Evolutionary conservation across 2,888 invertebrate genomes (phyloP).

Genomic region (Acleris emargana): DNA sequence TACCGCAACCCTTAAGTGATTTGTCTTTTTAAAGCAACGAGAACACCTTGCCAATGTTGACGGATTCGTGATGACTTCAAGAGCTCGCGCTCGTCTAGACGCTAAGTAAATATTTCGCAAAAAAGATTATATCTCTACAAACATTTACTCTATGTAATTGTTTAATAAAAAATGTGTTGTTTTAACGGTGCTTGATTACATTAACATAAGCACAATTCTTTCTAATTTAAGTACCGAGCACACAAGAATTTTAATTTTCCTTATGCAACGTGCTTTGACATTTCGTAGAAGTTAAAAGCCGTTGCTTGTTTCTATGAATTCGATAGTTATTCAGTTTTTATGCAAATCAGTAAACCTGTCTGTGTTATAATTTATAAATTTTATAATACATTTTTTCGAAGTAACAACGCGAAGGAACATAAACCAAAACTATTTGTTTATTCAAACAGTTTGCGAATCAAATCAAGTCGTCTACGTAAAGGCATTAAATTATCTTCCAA

Average conservation of each 20-base stretch:
- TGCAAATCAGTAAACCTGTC: slow-evolving; percentile 19
- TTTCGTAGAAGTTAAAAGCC: slow-evolving; percentile 16
- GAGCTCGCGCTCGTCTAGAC: slow-evolving; percentile 17
- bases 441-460: neutral
- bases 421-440: slow-evolving; percentile 6
- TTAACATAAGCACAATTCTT: neutral
- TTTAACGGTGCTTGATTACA: slow-evolving; percentile 6
- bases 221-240: neutral
- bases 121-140: slow-evolving; percentile 20
- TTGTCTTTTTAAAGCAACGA: slow-evolving; percentile 1
- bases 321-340: slow-evolving; percentile 22
- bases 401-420: neutral
- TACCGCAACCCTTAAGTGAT: too few relatives aligned
- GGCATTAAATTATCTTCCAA: too few relatives aligned
- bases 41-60: slow-evolving; percentile 10
- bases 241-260: neutral
- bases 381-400: slow-evolving; percentile 15
- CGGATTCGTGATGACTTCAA: slow-evolving; percentile 2
- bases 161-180: slow-evolving; percentile 20
- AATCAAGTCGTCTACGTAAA: too few relatives aligned
- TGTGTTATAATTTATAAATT: neutral
- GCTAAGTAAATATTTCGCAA: slow-evolving; percentile 14
- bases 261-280: neutral
- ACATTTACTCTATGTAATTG: slow-evolving; percentile 20
- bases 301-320: slow-evolving; percentile 24